A percentile compares a stretch with the other conserved stretches of the same genome.
Conservation (phyloP, 1,140 invertebrate species). For the Pachyrhynchus sulphureomaculatus region DNA sequence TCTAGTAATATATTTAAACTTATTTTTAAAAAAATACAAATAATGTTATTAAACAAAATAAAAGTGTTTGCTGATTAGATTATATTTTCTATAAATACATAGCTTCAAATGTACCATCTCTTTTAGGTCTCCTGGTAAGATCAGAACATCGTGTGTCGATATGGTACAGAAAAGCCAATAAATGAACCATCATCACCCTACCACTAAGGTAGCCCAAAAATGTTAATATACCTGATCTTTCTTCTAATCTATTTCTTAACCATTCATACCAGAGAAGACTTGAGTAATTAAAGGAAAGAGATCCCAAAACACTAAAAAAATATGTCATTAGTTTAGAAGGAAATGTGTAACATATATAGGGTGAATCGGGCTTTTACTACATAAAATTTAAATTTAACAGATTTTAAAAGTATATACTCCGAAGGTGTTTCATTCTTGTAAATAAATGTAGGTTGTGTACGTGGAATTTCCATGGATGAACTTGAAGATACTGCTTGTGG, state of each 20-base stretch:
- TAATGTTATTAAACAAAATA: no score
- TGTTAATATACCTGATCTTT: constrained; percentile 30
- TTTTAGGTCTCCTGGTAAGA: constrained; percentile 5
- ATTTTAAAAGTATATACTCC: no score
- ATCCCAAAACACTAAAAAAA: constrained; percentile 43
- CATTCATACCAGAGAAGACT: constrained; percentile 40
- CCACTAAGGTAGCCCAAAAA: constrained; percentile 42
- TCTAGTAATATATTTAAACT: no score
- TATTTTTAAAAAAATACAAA: no score
- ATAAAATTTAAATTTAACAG: not conserved
- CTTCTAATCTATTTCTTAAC: constrained; percentile 27
- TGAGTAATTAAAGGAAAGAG: constrained; percentile 43
- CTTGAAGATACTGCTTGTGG: no score
- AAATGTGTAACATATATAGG: not conserved
- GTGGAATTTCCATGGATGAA: no score
- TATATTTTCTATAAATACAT: constrained; percentile 27
- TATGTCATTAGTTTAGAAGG: no score
- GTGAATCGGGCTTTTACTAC: not conserved
- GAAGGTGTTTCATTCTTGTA: no score
- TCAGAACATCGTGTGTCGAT: constrained; percentile 37
- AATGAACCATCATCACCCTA: constrained; percentile 44
- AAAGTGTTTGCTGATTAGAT: no score
- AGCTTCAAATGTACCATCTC: constrained; percentile 32
- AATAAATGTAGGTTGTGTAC: no score
- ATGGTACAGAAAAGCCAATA: constrained; percentile 45